phyloP scores from a whole-genome alignment of 2,113 vertebrate genomes.

The Myotis davidii region DNA sequence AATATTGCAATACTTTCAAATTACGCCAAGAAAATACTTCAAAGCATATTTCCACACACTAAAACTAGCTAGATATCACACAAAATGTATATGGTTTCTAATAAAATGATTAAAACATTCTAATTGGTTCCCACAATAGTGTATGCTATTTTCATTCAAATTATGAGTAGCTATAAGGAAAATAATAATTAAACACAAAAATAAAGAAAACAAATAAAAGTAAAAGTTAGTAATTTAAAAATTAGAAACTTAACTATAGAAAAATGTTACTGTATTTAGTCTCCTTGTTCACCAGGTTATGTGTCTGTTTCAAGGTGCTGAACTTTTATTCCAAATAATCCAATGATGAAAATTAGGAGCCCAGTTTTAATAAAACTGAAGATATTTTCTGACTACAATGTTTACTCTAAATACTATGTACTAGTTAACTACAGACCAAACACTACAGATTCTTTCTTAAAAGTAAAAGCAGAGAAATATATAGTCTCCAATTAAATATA shows the following conservation, averaged over 20 bases:
- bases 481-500: neutral
- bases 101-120: slow-evolving; percentile 61
- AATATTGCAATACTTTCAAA: neutral
- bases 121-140: slow-evolving; percentile 59
- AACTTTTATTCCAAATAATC: slow-evolving; percentile 54
- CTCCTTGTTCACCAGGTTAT: slow-evolving; percentile 50
- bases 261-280: slow-evolving; percentile 79
- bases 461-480: rapidly evolving
- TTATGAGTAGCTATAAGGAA: slow-evolving; percentile 48
- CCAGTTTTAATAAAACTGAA: slow-evolving; percentile 56
- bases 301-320: slow-evolving; percentile 68
- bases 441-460: neutral
- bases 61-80: slow-evolving; percentile 15
- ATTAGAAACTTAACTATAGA: slow-evolving; percentile 65
- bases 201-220: neutral
- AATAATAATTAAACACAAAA: neutral
- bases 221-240: slow-evolving; percentile 62
- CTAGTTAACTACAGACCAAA: neutral
- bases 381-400: slow-evolving; percentile 53
- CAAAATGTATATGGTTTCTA: slow-evolving; percentile 55
- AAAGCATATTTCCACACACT: slow-evolving; percentile 47
- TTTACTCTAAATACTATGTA: neutral
- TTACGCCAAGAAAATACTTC: neutral
- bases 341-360: slow-evolving; percentile 49
- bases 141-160: slow-evolving; percentile 65